Percentiles rank a stretch among this genome's conserved stretches.
These are phyloP conservation scores for Saxidomus purpurata DNA, from an alignment of 1,140 invertebrate genomes.

Conservation along the genomic window DNA sequence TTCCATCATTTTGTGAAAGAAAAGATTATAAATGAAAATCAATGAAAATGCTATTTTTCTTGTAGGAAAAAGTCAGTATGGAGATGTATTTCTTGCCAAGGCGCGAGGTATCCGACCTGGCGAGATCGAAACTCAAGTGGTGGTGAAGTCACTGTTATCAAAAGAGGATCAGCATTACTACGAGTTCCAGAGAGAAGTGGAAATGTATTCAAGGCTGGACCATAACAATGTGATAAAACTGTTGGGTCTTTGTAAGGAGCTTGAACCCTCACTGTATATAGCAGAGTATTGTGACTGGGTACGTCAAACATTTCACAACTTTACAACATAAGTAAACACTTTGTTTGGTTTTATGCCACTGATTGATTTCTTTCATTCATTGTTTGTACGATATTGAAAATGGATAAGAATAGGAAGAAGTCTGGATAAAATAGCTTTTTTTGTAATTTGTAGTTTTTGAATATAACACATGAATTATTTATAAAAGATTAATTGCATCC, in stretches of 20 bases:
- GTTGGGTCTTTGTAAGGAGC: slow-evolving; percentile 93
- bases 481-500: too few species aligned
- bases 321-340: too few species aligned
- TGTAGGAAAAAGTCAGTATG: slow-evolving; percentile 94
- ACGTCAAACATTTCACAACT: slow-evolving; percentile 77
- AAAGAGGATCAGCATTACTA: slow-evolving; percentile 92
- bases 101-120: slow-evolving; percentile 86
- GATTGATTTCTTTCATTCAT: too few species aligned
- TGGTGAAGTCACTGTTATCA: slow-evolving; percentile 92
- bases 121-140: slow-evolving; percentile 88
- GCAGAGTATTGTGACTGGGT: slow-evolving; percentile 97
- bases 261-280: slow-evolving; percentile 95
- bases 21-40: too few species aligned
- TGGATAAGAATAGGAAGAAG: too few species aligned
- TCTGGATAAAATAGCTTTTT: too few species aligned
- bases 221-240: slow-evolving; percentile 93
- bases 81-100: slow-evolving; percentile 94
- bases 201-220: slow-evolving; percentile 93
- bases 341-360: too few species aligned
- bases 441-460: too few species aligned
- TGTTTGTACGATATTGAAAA: too few species aligned
- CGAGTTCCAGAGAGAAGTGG: slow-evolving; percentile 95
- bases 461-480: too few species aligned
- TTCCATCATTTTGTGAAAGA: too few species aligned
- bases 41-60: too few species aligned